phyloP scores from a whole-genome alignment of 2,113 vertebrate genomes.

The Notechis scutatus region DNA sequence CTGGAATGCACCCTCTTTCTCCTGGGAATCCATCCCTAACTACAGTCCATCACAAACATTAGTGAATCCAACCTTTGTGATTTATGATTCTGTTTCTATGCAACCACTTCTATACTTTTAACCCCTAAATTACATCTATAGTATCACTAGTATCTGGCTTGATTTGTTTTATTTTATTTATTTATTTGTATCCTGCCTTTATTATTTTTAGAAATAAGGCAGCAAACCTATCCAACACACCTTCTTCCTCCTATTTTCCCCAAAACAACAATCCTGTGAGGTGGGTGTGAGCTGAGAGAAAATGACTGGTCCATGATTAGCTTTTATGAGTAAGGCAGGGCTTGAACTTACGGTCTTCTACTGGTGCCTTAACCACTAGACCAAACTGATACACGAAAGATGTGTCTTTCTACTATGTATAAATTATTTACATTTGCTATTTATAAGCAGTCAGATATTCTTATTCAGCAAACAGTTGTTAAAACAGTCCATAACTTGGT shows the following conservation, averaged over 20 bases:
- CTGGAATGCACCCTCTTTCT: background rate
- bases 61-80: background rate
- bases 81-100: background rate
- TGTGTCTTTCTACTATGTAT: background rate
- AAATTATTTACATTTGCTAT: background rate
- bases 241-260: background rate
- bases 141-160: background rate
- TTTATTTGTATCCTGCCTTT: background rate
- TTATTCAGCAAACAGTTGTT: background rate
- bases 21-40: background rate
- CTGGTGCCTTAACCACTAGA: background rate
- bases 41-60: background rate
- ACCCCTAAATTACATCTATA: background rate
- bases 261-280: background rate
- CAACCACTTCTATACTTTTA: background rate
- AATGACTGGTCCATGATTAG: background rate
- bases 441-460: background rate
- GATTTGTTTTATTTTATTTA: background rate
- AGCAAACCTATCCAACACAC: background rate
- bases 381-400: background rate
- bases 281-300: background rate
- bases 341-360: background rate
- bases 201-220: background rate
- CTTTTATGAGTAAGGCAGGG: background rate
- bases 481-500: background rate